Evolutionary conservation across 2,113 vertebrate species (phyloP).

Genomic region (Lota lota): DNA sequence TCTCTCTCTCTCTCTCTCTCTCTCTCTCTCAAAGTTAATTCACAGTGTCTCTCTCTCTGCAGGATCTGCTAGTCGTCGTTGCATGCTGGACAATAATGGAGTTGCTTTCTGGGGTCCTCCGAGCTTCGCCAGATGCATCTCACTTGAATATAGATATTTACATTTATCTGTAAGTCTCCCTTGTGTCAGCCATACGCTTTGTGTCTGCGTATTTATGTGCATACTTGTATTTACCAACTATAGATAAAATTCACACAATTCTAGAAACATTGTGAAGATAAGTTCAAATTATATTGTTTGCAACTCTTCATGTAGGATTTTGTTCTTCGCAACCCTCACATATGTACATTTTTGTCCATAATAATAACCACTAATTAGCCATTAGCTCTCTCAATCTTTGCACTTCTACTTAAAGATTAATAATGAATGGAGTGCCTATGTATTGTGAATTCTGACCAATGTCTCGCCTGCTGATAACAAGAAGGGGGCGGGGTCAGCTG

Average conservation of each 20-base stretch:
- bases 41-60: constrained; percentile 1
- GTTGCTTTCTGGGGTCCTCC: constrained; percentile 97
- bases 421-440: constrained; percentile 54
- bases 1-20: neutral
- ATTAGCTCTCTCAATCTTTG: constrained; percentile 34
- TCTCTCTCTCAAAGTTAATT: neutral
- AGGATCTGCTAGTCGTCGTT: constrained; percentile 98
- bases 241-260: no score
- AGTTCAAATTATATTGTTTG: no score
- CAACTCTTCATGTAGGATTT: no score
- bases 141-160: constrained; percentile 95
- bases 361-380: constrained; percentile 48
- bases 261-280: no score
- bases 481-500: constrained; percentile 20
- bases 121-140: constrained; percentile 98
- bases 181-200: no score
- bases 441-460: constrained; percentile 60
- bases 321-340: no score
- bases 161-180: constrained; percentile 84
- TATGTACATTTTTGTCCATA: no score
- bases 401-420: constrained; percentile 61
- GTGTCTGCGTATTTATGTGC: no score
- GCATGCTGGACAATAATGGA: constrained; percentile 93
- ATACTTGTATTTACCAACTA: no score
- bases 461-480: constrained; percentile 36